Evolutionary conservation across 2,888 invertebrate genomes (phyloP).

Genomic region (Prenolepis imparis): DNA sequence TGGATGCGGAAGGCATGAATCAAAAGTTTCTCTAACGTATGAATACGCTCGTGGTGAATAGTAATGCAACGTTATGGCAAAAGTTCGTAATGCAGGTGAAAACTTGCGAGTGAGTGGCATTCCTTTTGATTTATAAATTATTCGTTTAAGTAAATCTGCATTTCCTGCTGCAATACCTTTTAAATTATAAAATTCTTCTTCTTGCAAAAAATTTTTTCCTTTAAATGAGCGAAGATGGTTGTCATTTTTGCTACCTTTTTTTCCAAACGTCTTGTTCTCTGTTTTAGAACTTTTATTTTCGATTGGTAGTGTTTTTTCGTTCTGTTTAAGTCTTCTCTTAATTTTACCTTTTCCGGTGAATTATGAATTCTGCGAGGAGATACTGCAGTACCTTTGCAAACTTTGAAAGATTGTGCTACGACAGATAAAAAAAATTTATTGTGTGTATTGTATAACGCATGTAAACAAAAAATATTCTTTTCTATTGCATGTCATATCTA

Average conservation of each 20-base stretch:
- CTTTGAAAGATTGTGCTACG: not conserved
- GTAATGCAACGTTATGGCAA: not conserved
- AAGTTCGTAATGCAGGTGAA: not conserved
- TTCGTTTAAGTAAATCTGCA: not conserved
- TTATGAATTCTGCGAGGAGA: not conserved
- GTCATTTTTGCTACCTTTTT: not conserved
- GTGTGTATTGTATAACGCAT: not conserved
- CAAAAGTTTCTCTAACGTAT: not conserved
- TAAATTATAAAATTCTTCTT: conserved; percentile 11
- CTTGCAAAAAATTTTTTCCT: not conserved
- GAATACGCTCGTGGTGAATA: not conserved
- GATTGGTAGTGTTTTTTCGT: not conserved
- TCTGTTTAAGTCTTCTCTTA: not conserved
- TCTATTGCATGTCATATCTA: not conserved
- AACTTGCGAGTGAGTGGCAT: not conserved
- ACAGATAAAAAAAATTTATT: not conserved
- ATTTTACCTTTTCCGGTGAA: not conserved
- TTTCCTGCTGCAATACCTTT: conserved; percentile 9
- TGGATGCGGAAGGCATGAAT: not conserved
- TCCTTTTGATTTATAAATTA: not conserved
- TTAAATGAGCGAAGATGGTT: not conserved
- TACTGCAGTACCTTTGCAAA: not conserved
- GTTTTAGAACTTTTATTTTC: not conserved
- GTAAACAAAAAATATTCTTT: not conserved
- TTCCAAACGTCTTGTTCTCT: conserved; percentile 9